These are phyloP conservation scores for Microcaecilia unicolor DNA, from an alignment of 2,797 vertebrate species.

Conservation along the genomic window DNA sequence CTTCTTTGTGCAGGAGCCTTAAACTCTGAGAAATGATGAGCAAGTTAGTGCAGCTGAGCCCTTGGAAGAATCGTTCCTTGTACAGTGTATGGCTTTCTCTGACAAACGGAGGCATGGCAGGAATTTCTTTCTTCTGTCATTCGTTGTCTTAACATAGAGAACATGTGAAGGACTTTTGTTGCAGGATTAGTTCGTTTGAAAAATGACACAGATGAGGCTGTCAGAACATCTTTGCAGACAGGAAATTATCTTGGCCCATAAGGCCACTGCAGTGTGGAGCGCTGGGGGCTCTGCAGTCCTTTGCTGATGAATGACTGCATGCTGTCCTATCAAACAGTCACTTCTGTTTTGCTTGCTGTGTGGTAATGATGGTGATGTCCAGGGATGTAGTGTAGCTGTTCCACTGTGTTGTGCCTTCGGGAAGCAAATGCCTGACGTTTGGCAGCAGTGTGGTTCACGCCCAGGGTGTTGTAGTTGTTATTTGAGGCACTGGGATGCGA, in stretches of 20 bases:
- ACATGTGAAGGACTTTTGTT: constrained; percentile 21
- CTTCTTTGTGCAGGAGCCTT: too few relatives aligned
- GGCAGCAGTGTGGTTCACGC: constrained; percentile 81
- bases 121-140: constrained; percentile 10
- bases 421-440: constrained; percentile 96
- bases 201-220: constrained; percentile 24
- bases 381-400: constrained; percentile 92
- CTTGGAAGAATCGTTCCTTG: constrained; percentile 34
- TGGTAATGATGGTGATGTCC: constrained; percentile 92
- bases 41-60: constrained; percentile 24
- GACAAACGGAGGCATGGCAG: constrained; percentile 31
- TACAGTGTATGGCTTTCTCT: constrained; percentile 32
- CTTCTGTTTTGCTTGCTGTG: constrained; percentile 97
- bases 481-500: constrained; percentile 96
- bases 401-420: constrained; percentile 92
- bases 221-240: constrained; percentile 36
- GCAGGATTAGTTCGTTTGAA: too few relatives aligned
- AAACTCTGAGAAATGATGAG: constrained; percentile 6
- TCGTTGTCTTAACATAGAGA: constrained; percentile 5
- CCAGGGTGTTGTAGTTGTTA: constrained; percentile 89
- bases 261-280: constrained; percentile 50
- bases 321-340: constrained; percentile 80
- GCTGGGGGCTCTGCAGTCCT: constrained; percentile 45
- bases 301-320: constrained; percentile 43
- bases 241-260: constrained; percentile 45